phyloP scores from a whole-genome alignment of 2,888 invertebrate species.

The Lacanobia oleracea region DNA sequence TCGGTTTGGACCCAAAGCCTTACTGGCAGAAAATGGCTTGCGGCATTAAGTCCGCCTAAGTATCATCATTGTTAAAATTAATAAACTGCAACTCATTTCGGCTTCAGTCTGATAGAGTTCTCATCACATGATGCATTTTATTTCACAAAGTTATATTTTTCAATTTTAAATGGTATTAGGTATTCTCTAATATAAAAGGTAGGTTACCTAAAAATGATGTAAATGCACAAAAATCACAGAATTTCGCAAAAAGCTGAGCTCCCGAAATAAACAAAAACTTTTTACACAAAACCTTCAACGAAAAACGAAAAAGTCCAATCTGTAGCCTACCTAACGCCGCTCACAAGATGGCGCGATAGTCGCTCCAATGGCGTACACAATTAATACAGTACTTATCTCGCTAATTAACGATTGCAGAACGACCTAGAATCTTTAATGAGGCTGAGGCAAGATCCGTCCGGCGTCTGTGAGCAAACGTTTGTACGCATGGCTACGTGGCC shows the following conservation, averaged over 20 bases:
- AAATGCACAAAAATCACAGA: too few relatives aligned
- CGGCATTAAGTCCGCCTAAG: too few relatives aligned
- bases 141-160: too few relatives aligned
- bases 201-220: too few relatives aligned
- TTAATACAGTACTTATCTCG: constrained; percentile 89
- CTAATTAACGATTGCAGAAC: constrained; percentile 89
- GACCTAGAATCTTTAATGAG: constrained; percentile 90
- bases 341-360: constrained; percentile 83
- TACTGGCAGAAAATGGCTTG: too few relatives aligned
- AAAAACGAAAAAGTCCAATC: constrained; percentile 21
- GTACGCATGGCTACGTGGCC: constrained; percentile 58
- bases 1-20: too few relatives aligned
- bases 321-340: constrained; percentile 53
- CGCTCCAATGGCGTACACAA: constrained; percentile 87
- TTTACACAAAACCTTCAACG: constrained; percentile 19
- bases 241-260: background rate
- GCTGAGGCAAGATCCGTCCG: constrained; percentile 87
- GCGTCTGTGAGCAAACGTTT: constrained; percentile 60
- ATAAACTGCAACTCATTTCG: too few relatives aligned
- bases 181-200: too few relatives aligned
- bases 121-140: too few relatives aligned
- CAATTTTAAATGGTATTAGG: too few relatives aligned
- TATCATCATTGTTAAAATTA: too few relatives aligned
- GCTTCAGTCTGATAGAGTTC: too few relatives aligned
- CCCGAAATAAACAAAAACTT: background rate